Conservation (phyloP, 2,113 vertebrate species). For the Tyrannus savana region DNA sequence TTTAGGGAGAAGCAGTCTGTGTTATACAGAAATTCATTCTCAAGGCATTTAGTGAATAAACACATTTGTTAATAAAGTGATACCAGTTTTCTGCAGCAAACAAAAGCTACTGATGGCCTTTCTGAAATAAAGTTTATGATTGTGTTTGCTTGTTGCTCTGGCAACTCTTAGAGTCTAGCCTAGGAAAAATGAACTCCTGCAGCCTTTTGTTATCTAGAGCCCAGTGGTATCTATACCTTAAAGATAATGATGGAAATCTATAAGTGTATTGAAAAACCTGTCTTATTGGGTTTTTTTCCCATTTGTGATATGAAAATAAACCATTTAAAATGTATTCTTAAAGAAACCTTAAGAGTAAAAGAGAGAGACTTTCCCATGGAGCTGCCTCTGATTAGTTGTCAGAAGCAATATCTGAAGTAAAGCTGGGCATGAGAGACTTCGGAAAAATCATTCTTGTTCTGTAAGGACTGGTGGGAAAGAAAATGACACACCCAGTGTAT, state of each 20-base stretch:
- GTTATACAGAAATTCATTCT: background rate
- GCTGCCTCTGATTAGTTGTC: background rate
- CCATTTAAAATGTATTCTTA: background rate
- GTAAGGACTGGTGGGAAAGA: background rate
- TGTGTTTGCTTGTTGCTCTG: background rate
- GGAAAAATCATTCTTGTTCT: background rate
- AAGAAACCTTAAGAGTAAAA: background rate
- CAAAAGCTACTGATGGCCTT: background rate
- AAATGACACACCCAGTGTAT: background rate
- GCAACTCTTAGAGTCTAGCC: background rate
- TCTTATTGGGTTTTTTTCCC: background rate
- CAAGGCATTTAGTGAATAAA: background rate
- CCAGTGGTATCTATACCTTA: background rate
- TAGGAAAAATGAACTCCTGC: background rate
- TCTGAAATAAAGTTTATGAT: background rate
- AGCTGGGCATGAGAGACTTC: background rate
- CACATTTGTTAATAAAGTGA: background rate
- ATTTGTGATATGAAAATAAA: background rate
- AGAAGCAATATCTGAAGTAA: background rate
- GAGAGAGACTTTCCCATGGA: background rate
- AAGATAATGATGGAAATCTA: background rate
- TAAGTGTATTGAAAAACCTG: background rate
- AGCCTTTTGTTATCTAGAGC: background rate
- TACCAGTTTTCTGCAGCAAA: background rate
- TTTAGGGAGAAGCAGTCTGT: background rate